Evolutionary conservation across 1,140 invertebrate species (phyloP).

Genomic region (Pseudomyrmex sp.): DNA sequence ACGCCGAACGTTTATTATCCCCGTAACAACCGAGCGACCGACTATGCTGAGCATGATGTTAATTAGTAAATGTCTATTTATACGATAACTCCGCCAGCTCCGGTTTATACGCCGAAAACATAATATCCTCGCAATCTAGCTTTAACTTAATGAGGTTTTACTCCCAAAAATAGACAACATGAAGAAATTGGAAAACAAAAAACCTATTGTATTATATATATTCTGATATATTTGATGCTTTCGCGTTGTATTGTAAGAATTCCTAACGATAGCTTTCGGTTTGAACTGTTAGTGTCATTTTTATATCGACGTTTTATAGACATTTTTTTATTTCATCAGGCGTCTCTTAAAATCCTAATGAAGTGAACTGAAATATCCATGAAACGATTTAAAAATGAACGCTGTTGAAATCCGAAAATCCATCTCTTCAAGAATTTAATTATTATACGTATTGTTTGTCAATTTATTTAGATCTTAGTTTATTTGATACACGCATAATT

Average conservation of each 20-base stretch:
- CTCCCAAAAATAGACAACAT: background rate
- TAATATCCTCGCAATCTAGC: background rate
- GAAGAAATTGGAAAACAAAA: background rate
- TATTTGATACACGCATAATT: too few relatives aligned
- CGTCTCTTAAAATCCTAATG: too few relatives aligned
- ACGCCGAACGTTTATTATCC: conserved; percentile 55
- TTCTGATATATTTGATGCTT: too few relatives aligned
- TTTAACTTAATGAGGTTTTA: background rate
- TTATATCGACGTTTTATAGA: too few relatives aligned
- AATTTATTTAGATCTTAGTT: background rate
- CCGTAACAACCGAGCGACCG: conserved; percentile 36
- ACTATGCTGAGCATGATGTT: conserved; percentile 29
- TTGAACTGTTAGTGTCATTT: too few relatives aligned
- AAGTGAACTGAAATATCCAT: too few relatives aligned
- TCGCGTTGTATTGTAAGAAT: background rate
- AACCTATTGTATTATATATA: background rate
- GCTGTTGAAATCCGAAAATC: too few relatives aligned
- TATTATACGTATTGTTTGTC: background rate
- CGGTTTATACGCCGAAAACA: conserved; percentile 13
- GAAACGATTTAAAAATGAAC: too few relatives aligned
- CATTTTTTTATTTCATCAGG: too few relatives aligned
- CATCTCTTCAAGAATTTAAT: too few relatives aligned
- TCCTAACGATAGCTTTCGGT: too few relatives aligned
- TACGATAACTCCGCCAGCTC: conserved; percentile 32
- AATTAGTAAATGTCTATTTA: conserved; percentile 60